A percentile compares a stretch with the other conserved stretches of the same genome.
Evolutionary conservation across 2,113 vertebrate species (phyloP).

Genomic region (Platycercus adscitus): DNA sequence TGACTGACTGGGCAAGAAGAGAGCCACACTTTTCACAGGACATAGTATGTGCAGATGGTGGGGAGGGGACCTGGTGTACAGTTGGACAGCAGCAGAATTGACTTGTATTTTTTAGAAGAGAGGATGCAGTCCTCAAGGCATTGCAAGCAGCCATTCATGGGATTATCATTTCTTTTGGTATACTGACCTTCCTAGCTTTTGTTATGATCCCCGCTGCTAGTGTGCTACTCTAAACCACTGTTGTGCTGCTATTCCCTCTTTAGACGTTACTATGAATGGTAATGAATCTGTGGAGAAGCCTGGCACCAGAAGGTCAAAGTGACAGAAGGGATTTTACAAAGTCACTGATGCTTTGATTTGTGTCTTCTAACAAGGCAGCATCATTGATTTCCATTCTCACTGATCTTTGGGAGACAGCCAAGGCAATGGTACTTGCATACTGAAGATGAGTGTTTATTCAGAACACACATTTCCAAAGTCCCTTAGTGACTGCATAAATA

Average conservation of each 20-base stretch:
- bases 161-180: background rate
- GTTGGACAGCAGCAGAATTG: background rate
- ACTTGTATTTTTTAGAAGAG: background rate
- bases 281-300: background rate
- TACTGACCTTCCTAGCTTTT: background rate
- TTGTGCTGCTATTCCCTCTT: background rate
- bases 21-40: background rate
- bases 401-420: constrained; percentile 43
- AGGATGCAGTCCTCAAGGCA: background rate
- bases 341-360: constrained; percentile 52
- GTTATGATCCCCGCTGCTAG: background rate
- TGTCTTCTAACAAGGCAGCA: constrained; percentile 58
- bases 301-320: constrained; percentile 51
- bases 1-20: background rate
- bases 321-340: constrained; percentile 55
- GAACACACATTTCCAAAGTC: background rate
- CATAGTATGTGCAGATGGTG: background rate
- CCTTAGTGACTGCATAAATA: background rate
- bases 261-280: background rate
- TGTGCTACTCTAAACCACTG: background rate
- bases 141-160: background rate
- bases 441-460: constrained; percentile 32
- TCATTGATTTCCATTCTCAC: constrained; percentile 61
- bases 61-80: background rate
- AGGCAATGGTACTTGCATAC: constrained; percentile 21